Evolutionary conservation across 2,113 vertebrate species (phyloP).

Genomic region (Rhinoderma darwinii): DNA sequence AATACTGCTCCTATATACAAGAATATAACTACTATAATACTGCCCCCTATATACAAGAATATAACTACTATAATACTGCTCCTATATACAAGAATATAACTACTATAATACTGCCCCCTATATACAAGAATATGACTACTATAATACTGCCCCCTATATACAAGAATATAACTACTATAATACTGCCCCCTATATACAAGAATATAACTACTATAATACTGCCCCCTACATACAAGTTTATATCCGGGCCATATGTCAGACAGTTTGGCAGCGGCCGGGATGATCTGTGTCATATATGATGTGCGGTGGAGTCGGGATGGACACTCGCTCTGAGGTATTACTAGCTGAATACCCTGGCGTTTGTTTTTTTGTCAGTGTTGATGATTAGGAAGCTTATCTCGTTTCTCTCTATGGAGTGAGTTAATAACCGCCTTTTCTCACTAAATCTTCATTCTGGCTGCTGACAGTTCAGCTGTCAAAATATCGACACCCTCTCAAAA

Average conservation of each 20-base stretch:
- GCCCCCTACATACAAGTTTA: not conserved
- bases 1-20: too few species aligned
- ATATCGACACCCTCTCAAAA: not conserved
- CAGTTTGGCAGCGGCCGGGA: too few species aligned
- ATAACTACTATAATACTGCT: not conserved
- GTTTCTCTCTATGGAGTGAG: constrained; percentile 1
- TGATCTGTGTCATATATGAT: not conserved
- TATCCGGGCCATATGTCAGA: not conserved
- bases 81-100: not conserved
- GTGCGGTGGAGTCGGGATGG: not conserved
- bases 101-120: not conserved
- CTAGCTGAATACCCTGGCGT: not conserved
- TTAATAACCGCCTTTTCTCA: not conserved
- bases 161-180: not conserved
- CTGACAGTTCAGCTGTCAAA: not conserved
- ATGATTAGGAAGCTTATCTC: constrained; percentile 2
- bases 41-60: not conserved
- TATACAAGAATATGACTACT: not conserved
- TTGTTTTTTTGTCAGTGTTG: not conserved
- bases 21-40: not conserved
- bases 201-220: constrained; percentile 13
- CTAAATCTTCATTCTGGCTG: not conserved
- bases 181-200: not conserved
- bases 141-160: not conserved
- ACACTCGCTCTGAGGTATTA: not conserved